phyloP scores from a whole-genome alignment of 30 jellyfish, hydroid and myxozoan species.

The Nemopilema nomurai region DNA sequence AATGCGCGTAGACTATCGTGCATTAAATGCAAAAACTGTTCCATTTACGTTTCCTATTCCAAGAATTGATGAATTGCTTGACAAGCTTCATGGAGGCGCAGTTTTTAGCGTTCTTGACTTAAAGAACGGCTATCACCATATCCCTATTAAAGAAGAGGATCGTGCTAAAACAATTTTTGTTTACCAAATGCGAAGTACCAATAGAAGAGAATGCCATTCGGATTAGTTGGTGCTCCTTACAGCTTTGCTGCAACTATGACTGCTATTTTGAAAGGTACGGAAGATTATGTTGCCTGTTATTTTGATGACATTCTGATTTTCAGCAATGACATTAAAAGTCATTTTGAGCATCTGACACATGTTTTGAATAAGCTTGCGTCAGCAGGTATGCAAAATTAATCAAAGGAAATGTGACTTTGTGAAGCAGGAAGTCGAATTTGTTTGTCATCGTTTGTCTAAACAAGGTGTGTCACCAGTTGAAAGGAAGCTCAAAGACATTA shows the following conservation, averaged over 20 bases:
- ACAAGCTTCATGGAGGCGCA: not conserved
- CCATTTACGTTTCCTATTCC: not conserved
- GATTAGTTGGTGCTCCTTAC: constrained; percentile 23
- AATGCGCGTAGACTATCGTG: not conserved
- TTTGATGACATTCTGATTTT: too few relatives aligned
- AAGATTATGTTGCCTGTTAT: not conserved
- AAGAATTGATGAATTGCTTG: constrained; percentile 16
- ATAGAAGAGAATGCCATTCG: constrained; percentile 14
- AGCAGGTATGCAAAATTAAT: too few relatives aligned
- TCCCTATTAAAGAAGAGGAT: not conserved
- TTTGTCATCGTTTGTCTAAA: too few relatives aligned
- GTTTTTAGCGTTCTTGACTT: not conserved
- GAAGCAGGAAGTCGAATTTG: too few relatives aligned
- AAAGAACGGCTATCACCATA: constrained; percentile 1
- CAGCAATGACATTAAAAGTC: too few relatives aligned
- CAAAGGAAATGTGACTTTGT: too few relatives aligned
- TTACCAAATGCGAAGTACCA: not conserved
- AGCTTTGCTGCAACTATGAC: constrained; percentile 3
- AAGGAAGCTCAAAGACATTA: too few relatives aligned
- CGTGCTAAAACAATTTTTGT: constrained; percentile 5
- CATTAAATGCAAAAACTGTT: not conserved
- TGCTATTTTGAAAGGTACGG: constrained; percentile 9
- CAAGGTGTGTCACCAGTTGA: too few relatives aligned
- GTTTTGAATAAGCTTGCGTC: too few relatives aligned
- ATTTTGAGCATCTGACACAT: too few relatives aligned